These are phyloP conservation scores for Scaptodrosophila lebanonensis DNA, from an alignment of 1,140 invertebrate genomes.

Conservation along the genomic window DNA sequence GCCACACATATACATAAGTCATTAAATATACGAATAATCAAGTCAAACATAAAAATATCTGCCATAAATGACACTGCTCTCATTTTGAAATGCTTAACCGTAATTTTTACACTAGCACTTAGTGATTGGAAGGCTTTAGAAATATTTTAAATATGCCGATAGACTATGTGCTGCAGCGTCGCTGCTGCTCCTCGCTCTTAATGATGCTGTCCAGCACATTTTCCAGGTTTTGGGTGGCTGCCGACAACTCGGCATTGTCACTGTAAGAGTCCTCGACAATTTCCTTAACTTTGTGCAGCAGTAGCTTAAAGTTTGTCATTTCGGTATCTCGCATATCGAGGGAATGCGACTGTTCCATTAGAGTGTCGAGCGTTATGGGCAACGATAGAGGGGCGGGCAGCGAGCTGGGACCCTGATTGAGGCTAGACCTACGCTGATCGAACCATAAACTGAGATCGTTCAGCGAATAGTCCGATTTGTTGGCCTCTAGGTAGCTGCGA, in stretches of 20 bases:
- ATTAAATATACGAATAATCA: too few species aligned
- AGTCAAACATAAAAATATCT: too few species aligned
- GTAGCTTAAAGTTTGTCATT: conserved; percentile 66
- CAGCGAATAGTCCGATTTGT: conserved; percentile 71
- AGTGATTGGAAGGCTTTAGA: not conserved
- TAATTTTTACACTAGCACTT: not conserved
- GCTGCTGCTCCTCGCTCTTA: conserved; percentile 60
- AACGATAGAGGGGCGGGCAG: conserved; percentile 11
- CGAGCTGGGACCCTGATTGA: conserved; percentile 7
- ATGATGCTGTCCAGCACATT: conserved; percentile 72
- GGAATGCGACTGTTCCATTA: conserved; percentile 37
- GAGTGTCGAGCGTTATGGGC: conserved; percentile 34
- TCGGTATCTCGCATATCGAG: conserved; percentile 53
- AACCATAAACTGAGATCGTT: conserved; percentile 71
- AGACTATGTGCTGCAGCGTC: conserved; percentile 29
- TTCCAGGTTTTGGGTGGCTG: conserved; percentile 71
- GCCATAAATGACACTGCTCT: too few species aligned
- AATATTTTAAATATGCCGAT: not conserved
- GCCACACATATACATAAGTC: too few species aligned
- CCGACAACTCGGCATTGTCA: conserved; percentile 71
- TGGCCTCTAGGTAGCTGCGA: conserved; percentile 72
- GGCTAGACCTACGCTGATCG: conserved; percentile 54
- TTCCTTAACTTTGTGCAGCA: conserved; percentile 71
- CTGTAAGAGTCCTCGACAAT: conserved; percentile 76
- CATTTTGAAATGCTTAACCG: not conserved